Evolutionary conservation across 2,113 vertebrate genomes (phyloP), one percentile per base, ranked within the genome.

Genomic region (Brachypteracias leptosomus): DNA sequence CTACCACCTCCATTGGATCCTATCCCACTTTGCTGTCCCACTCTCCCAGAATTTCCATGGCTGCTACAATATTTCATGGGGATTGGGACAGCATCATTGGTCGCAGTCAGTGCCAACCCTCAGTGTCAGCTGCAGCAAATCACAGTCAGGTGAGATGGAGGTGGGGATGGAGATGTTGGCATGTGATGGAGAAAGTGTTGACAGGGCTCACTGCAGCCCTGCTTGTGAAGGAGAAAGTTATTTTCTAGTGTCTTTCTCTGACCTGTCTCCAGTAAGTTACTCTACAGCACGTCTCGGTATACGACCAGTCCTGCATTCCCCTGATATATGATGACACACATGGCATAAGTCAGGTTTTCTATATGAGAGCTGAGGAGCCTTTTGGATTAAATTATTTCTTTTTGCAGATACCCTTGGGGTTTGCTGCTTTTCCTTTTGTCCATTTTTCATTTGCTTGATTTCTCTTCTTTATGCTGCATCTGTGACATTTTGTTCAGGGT

Each of bases 401-500:
- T 61, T 86, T 80, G 47, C 51, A 73, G 31, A 62, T 68, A 84
- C 52, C 36, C 79, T 70, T 3, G 4, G 61, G 58, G n/a, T 80
- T 94, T 93, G 33, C 42, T 77, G 55, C 19, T 63, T 90, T 95
- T 80, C 16, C 85, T 88, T 94, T 89, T 54, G 68, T 79, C 54
- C 79, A 35, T 61, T 91, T 94, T 89, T 73, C 61, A 78, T 92
- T 81, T 93, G 40, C 83, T 93, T 87, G 91, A 83, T 82, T 92
- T 95, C 89, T 88, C 79, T 82, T 81, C 88, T 94, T 81, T 93
- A 57, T 73, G 76, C 61, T 75, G 38, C 3, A 1, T 51, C 89
- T 89, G 57, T 42, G 81, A 85, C 92, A 90, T 93, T 96, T 93
- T 95, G 83, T 88, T 95, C 95, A 35, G 75, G 77, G 90, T 40